Evolutionary conservation across 2,888 invertebrate species (phyloP).

Genomic region (Nemotelus nigrinus): DNA sequence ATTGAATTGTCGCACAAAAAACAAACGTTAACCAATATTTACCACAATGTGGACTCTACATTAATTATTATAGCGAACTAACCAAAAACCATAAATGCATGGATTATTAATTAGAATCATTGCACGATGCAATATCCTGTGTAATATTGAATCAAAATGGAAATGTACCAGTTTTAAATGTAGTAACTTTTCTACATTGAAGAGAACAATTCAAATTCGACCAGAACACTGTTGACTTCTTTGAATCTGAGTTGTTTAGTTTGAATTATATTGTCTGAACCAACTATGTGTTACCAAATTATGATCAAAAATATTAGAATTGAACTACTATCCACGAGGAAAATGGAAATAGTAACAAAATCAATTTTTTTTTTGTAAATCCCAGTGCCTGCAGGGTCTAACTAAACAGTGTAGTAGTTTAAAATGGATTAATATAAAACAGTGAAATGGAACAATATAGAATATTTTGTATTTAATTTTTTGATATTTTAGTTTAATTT

Average conservation of each 20-base stretch:
- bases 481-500: conserved; percentile 31
- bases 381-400: conserved; percentile 38
- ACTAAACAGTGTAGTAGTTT: conserved; percentile 27
- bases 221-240: background rate
- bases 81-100: conserved; percentile 21
- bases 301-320: background rate
- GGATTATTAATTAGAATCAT: no score
- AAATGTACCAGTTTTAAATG: conserved; percentile 33
- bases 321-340: conserved; percentile 17
- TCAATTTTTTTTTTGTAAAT: conserved; percentile 10
- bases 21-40: conserved; percentile 15
- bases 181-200: conserved; percentile 25
- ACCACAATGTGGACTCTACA: conserved; percentile 28
- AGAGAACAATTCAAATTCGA: background rate
- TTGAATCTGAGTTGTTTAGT: no score
- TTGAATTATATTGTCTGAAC: no score
- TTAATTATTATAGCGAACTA: conserved; percentile 16
- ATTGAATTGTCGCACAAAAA: conserved; percentile 34
- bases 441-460: background rate
- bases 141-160: no score
- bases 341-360: conserved; percentile 14
- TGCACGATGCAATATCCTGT: no score
- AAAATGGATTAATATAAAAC: background rate
- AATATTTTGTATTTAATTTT: conserved; percentile 7
- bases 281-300: background rate